Base-by-base conservation (phyloP, 1,140 invertebrate species). In the Ptiloglossa arizonensis region DNA sequence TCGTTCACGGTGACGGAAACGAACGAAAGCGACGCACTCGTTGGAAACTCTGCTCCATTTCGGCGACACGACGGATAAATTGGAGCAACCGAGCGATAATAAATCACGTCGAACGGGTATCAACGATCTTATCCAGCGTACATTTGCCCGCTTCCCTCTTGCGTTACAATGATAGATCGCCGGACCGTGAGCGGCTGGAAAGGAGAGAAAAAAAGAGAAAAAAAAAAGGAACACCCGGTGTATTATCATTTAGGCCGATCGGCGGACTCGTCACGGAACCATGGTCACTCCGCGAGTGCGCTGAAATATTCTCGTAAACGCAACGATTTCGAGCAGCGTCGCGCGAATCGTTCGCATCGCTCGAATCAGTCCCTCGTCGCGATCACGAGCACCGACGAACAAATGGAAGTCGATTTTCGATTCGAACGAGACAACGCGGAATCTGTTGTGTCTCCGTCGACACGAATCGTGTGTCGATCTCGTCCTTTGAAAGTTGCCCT, bases 121-220 rank as follows among this genome's bases (percentile, higher is more conserved):
- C 73, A 73, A 78, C 54, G 79, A 81, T 83, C 79, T 83, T 83
- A 81, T 81, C 75, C 48, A 35, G 54, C 35, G 48, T 32, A 54
- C 60, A 70, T 81, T 83, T 77, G 72, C 67, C 67, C 66, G 68
- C 48, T 68, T 72, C 52, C 32, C 60, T 29, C 66, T 78, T 54
- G 57, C 63, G 68, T 54, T 67, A 54, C 63, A 52, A 73, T 79
- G 74, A 82, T 72, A 66, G 56, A 82, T 83, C 29, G 57, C 15
- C 27, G n/a, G 17, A 29, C 64, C 46, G 50, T 29, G 38, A 69
- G 52, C 64, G 46, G 15, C n/a, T 5, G n/a, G 1, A 4, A 17
- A 77, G n/a, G 29, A 73, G 79, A 80, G 71, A 73, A 54, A 63
- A 46, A 52, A 22, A 22, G 48, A 50, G n/a, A 73, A 82, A 80